phyloP scores from a whole-genome alignment of 1,140 invertebrate genomes.

The Pemphigus obesinymphae region DNA sequence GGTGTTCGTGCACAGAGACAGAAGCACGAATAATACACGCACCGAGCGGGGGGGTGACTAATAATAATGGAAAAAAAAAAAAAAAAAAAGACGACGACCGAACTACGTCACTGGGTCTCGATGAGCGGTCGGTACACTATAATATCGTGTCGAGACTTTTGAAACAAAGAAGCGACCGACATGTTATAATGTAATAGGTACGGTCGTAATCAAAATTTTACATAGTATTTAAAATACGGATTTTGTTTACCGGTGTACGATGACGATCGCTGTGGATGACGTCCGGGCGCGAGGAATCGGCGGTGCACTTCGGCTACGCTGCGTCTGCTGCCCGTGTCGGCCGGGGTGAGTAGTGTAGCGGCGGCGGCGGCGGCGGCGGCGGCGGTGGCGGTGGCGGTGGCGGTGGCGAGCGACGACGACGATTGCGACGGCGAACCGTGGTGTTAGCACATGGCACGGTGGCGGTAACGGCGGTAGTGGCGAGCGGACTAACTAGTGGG shows the following conservation, averaged over 20 bases:
- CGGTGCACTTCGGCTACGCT: background rate
- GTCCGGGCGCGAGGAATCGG: background rate
- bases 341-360: background rate
- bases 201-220: background rate
- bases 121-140: background rate
- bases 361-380: background rate
- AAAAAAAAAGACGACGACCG: background rate
- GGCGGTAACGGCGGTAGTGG: background rate
- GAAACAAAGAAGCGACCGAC: no score
- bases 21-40: background rate
- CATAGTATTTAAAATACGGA: no score
- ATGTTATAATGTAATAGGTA: background rate
- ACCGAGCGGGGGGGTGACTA: background rate
- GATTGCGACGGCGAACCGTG: background rate
- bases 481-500: background rate
- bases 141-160: background rate
- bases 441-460: slow-evolving; percentile 18
- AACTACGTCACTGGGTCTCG: background rate
- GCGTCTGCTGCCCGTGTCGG: background rate
- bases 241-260: no score
- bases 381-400: background rate
- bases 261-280: background rate
- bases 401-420: background rate
- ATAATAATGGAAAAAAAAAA: background rate
- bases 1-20: no score